Evolutionary conservation across 30 jellyfish, hydroid and myxozoan genomes (phyloP).

Genomic region (Calvadosia cruxmelitensis): DNA sequence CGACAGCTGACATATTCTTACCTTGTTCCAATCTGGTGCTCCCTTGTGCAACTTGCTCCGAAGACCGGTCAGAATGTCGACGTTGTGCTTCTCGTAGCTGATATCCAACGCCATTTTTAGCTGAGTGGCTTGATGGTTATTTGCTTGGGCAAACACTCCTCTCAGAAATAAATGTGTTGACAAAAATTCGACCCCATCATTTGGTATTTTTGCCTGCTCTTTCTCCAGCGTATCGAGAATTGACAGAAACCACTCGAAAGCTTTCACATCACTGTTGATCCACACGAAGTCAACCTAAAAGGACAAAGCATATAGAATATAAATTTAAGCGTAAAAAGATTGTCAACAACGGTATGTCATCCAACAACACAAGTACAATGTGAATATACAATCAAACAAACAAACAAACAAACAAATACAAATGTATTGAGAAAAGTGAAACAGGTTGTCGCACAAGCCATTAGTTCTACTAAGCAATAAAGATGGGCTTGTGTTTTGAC

Average conservation of each 20-base stretch:
- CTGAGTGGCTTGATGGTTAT: neutral
- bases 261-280: neutral
- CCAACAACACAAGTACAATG: no score
- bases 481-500: no score
- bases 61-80: neutral
- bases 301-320: no score
- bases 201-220: neutral
- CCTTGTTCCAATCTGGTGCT: constrained; percentile 1
- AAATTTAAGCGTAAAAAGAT: no score
- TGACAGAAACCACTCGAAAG: neutral
- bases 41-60: neutral
- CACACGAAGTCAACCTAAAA: neutral
- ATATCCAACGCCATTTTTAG: neutral
- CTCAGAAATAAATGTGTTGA: neutral
- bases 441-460: no score
- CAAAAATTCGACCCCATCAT: neutral
- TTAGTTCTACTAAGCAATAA: no score
- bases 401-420: no score
- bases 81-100: neutral
- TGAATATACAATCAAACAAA: no score
- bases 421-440: no score
- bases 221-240: neutral
- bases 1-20: neutral
- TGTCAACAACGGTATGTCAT: no score
- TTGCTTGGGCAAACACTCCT: neutral